Percentiles rank a stretch among this genome's conserved stretches.
phyloP scores from a whole-genome alignment of 2,797 vertebrate species.

The Sebastes itinus region DNA sequence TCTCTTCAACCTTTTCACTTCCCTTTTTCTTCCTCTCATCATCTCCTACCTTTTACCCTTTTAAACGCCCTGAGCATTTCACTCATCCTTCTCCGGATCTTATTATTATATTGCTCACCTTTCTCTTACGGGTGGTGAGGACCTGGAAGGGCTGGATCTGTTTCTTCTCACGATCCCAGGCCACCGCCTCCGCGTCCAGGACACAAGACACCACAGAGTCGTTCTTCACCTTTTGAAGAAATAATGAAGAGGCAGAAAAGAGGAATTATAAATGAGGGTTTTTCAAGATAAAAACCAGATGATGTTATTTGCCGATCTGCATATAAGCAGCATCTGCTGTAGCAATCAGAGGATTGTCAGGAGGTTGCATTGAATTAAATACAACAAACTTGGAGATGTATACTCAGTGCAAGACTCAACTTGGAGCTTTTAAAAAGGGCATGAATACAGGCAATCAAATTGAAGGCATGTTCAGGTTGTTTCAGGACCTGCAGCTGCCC shows the following conservation, averaged over 20 bases:
- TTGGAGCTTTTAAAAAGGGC: neutral
- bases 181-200: conserved; percentile 89
- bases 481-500: conserved; percentile 39
- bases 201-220: conserved; percentile 86
- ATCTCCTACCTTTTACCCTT: conserved; percentile 11
- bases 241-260: neutral
- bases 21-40: conserved; percentile 25
- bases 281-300: neutral
- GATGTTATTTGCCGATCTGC: neutral
- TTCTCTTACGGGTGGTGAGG: conserved; percentile 91
- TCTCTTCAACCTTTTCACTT: conserved; percentile 53
- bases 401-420: neutral
- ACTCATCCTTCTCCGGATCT: neutral
- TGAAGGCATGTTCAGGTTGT: conserved; percentile 3
- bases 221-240: conserved; percentile 82
- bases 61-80: neutral
- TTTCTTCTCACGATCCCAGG: conserved; percentile 90
- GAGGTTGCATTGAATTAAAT: conserved; percentile 10
- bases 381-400: conserved; percentile 12
- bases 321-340: conserved; percentile 26
- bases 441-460: conserved; percentile 10
- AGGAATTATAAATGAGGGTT: neutral
- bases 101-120: conserved; percentile 77
- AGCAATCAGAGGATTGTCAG: conserved; percentile 12
- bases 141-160: conserved; percentile 95